Conservation (phyloP, 2,113 vertebrate genomes). For the Chlorodrepanis virens region DNA sequence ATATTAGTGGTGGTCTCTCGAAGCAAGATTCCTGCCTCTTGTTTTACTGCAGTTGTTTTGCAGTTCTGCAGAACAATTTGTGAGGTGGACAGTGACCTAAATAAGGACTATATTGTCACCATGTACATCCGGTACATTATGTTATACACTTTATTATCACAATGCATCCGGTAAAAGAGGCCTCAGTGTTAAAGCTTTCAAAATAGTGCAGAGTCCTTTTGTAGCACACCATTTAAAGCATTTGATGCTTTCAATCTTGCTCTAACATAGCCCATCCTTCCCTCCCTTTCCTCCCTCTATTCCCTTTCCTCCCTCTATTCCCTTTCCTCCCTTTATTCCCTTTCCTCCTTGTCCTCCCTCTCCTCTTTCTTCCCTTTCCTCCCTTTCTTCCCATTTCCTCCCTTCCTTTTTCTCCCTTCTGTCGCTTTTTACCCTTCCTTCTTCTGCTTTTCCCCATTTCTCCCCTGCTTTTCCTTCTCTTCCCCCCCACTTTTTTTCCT, state of each 20-base stretch:
- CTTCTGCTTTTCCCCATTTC: neutral
- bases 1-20: neutral
- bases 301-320: neutral
- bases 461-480: neutral
- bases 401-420: neutral
- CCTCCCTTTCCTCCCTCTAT: neutral
- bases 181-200: neutral
- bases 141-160: neutral
- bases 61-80: neutral
- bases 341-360: neutral
- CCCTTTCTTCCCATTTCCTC: neutral
- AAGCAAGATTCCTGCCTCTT: neutral
- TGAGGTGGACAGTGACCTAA: slow-evolving; percentile 29
- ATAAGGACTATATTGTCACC: neutral
- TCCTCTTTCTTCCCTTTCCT: neutral
- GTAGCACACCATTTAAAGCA: neutral
- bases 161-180: neutral
- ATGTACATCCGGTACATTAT: neutral
- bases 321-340: neutral
- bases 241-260: neutral
- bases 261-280: neutral
- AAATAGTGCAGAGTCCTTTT: neutral
- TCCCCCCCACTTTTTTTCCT: neutral
- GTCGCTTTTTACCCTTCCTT: neutral
- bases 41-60: neutral